Base-by-base conservation (phyloP, 2,888 invertebrate species). In the Vannuccia rotundouncinata region DNA sequence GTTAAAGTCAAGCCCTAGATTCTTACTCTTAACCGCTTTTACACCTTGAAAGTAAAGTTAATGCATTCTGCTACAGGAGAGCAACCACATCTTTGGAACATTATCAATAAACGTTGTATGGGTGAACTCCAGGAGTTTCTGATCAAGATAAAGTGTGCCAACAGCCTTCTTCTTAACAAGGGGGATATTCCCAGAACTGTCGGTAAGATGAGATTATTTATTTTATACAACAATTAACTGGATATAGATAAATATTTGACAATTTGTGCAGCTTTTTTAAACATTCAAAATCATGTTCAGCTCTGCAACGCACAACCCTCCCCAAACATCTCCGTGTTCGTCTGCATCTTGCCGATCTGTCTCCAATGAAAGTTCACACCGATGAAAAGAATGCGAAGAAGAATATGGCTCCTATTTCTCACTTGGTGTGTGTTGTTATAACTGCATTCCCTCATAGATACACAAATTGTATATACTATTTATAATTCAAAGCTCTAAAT, bases 281-380 rank as follows among this genome's bases (percentile, higher is more conserved):
- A n/a, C n/a, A n/a, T n/a, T n/a, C n/a, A n/a, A n/a, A n/a, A n/a
- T n/a, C n/a, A n/a, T n/a, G n/a, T n/a, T n/a, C 25, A 66, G 77
- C 77, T 0, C 22, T 77, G n/a, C 77, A 77, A 29, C 77, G 77
- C 0, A 25, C 77, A 22, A 31, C 59, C 25, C 31, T 77, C 1
- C 77, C 77, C 22, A 31, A 31, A 59, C 77, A 77, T 10, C 77
- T 77, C 17, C 77, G 77, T 0, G 77, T 59, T 22, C 29, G 77
- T 17, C 77, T 77, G 25, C 77, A 77, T 59, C 17, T 77, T 22
- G 59, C 77, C n/a, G 77, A 77, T 77, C 29, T 77, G 77, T 77
- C 77, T 17, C 66, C 66, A n/a, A 31, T 59, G 77, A 66, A 66
- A 66, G 25, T 66, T 5, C 66, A 66, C 2, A 5, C 66, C 2